Evolutionary conservation across 2,888 invertebrate genomes (phyloP).

Genomic region (Ceramica pisi): DNA sequence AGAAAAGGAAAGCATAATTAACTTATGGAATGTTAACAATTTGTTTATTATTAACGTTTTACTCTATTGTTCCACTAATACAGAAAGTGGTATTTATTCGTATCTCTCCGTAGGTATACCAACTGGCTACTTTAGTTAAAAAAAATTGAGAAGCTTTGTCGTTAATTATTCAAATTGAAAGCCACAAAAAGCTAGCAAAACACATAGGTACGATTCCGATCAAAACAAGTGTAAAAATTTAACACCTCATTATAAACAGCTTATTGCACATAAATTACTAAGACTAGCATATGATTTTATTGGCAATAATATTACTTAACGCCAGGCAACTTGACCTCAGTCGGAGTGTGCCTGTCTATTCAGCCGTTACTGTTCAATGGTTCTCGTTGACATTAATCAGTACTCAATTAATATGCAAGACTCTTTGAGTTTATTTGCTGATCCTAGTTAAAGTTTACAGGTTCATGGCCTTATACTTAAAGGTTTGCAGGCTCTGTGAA

Average conservation of each 20-base stretch:
- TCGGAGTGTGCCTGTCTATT: background rate
- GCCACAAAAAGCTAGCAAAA: too few relatives aligned
- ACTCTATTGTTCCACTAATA: background rate
- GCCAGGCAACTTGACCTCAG: constrained; percentile 42
- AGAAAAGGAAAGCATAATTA: constrained; percentile 39
- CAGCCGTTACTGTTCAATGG: constrained; percentile 27
- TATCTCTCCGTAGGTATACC: too few relatives aligned
- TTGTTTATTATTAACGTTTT: background rate
- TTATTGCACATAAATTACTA: background rate
- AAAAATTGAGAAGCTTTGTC: too few relatives aligned
- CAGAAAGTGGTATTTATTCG: background rate
- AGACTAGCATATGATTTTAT: background rate
- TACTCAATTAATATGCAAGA: constrained; percentile 18
- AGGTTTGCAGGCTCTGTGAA: constrained; percentile 10
- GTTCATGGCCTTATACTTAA: constrained; percentile 2
- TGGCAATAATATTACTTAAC: constrained; percentile 22
- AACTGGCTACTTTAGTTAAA: too few relatives aligned
- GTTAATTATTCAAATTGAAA: too few relatives aligned
- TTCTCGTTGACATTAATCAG: constrained; percentile 52
- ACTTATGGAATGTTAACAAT: background rate
- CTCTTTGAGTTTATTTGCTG: constrained; percentile 10
- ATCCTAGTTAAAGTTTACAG: background rate
- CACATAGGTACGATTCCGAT: too few relatives aligned
- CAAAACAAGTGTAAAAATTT: too few relatives aligned
- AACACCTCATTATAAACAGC: background rate